Conservation (phyloP, 2,797 vertebrate genomes). For the Platyrinchus mystaceus region DNA sequence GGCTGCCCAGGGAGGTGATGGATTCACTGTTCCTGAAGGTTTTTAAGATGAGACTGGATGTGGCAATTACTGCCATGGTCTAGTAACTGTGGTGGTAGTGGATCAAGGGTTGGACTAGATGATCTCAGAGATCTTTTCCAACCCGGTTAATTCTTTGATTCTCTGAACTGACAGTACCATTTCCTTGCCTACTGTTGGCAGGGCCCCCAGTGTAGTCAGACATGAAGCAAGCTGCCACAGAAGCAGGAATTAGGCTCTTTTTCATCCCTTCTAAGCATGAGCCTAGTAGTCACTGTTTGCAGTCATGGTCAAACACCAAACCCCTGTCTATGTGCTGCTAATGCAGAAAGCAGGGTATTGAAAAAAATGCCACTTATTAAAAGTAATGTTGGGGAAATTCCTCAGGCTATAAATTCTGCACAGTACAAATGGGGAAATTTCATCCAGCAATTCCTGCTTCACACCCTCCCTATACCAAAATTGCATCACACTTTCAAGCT, state of each 20-base stretch:
- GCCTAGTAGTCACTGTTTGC: not conserved
- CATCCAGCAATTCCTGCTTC: not conserved
- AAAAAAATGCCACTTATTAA: not conserved
- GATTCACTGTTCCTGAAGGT: too few species aligned
- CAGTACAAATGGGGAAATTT: not conserved
- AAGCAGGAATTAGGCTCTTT: not conserved
- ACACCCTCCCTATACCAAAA: not conserved
- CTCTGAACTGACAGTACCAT: not conserved
- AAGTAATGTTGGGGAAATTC: not conserved
- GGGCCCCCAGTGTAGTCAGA: fast-evolving
- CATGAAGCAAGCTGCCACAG: fast-evolving
- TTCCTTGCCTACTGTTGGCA: not conserved
- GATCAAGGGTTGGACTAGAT: too few species aligned
- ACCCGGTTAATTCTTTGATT: too few species aligned
- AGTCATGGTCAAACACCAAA: not conserved
- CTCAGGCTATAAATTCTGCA: not conserved
- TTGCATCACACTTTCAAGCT: not conserved
- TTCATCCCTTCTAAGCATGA: fast-evolving
- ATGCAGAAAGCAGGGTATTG: not conserved
- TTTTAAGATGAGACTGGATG: too few species aligned
- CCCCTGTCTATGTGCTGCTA: not conserved
- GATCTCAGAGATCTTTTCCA: too few species aligned
- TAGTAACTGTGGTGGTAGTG: too few species aligned
- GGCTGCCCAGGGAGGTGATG: too few species aligned
- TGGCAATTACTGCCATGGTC: too few species aligned